Evolutionary conservation across 2,888 invertebrate species (phyloP).

Genomic region (Sesamia inferens): DNA sequence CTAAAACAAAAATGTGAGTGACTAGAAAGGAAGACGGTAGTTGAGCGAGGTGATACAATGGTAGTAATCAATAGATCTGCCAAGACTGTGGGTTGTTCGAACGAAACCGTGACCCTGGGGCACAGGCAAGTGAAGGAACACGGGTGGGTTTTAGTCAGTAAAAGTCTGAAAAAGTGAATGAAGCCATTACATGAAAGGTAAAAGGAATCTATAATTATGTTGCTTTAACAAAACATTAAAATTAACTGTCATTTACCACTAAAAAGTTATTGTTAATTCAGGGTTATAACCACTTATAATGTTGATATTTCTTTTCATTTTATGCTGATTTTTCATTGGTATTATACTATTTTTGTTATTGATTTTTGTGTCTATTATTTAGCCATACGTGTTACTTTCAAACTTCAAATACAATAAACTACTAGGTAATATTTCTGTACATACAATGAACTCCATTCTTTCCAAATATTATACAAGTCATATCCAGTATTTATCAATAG

Average conservation of each 20-base stretch:
- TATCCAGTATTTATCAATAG: background rate
- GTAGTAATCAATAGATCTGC: no score
- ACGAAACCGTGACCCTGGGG: no score
- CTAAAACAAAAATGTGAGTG: no score
- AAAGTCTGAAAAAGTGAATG: no score
- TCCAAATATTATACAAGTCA: background rate
- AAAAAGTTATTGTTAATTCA: background rate
- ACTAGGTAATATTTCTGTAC: background rate
- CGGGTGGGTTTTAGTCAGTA: no score
- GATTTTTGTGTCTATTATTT: background rate
- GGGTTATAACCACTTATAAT: background rate
- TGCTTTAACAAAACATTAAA: slow-evolving; percentile 3
- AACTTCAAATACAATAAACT: background rate
- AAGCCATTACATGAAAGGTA: no score
- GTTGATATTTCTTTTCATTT: background rate
- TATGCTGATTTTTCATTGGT: background rate
- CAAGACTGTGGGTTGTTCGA: no score
- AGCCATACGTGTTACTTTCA: background rate
- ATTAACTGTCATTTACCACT: background rate
- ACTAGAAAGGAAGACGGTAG: no score
- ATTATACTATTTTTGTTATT: background rate
- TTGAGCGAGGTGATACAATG: no score
- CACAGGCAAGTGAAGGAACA: no score
- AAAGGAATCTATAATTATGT: background rate
- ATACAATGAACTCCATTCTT: background rate